Percentiles rank a stretch among this genome's conserved stretches.
Evolutionary conservation across 2,888 invertebrate species (phyloP).

Genomic region (Eulithis testata): DNA sequence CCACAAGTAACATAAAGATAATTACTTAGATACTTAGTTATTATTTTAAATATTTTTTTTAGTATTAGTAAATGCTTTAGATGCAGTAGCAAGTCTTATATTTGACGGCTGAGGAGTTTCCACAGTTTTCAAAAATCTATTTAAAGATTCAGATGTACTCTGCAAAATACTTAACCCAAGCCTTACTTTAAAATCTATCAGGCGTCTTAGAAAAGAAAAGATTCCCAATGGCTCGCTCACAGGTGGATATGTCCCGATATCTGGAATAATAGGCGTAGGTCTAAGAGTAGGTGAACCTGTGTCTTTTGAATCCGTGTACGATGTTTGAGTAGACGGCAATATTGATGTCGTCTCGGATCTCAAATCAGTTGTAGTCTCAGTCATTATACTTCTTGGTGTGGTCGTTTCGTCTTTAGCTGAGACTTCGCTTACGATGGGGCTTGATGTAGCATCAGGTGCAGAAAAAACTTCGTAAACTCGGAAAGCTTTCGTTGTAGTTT

Average conservation of each 20-base stretch:
- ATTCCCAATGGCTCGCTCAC: constrained; percentile 72
- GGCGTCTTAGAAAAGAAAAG: constrained; percentile 85
- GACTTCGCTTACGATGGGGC: constrained; percentile 41
- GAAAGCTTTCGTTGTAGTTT: constrained; percentile 68
- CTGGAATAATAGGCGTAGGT: constrained; percentile 60
- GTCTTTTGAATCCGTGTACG: constrained; percentile 51
- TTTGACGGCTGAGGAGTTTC: constrained; percentile 59
- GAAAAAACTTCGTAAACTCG: constrained; percentile 74
- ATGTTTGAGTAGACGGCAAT: constrained; percentile 59
- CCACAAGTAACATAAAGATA: not conserved
- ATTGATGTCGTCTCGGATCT: constrained; percentile 72
- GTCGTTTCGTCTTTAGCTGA: constrained; percentile 54
- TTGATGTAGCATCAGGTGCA: constrained; percentile 50
- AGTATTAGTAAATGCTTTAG: constrained; percentile 38
- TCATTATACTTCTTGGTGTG: constrained; percentile 60
- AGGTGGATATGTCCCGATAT: constrained; percentile 74
- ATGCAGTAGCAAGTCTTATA: constrained; percentile 53
- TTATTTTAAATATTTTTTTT: constrained; percentile 20
- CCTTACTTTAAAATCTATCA: constrained; percentile 88
- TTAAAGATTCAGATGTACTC: constrained; percentile 87
- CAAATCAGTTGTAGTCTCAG: constrained; percentile 70
- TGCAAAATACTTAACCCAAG: constrained; percentile 88
- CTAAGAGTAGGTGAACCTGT: constrained; percentile 47
- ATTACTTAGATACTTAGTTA: not conserved
- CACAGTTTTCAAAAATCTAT: constrained; percentile 86